Evolutionary conservation across 2,888 invertebrate genomes (phyloP), one percentile per base, ranked within the genome.

Genomic region (Silvanus unidentatus): DNA sequence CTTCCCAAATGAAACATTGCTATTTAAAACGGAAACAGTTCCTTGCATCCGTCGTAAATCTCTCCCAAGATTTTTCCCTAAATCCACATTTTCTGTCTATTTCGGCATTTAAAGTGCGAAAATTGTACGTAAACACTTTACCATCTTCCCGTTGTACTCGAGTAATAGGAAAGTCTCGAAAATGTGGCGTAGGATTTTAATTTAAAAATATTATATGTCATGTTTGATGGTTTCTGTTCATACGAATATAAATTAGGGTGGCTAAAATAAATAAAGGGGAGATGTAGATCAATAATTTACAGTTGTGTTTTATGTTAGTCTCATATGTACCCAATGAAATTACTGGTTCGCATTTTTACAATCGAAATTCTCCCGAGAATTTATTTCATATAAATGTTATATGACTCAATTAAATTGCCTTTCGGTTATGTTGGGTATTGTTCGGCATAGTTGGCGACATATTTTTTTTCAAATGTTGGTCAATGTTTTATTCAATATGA

Each of bases 201-300:
- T 32, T 32, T 32, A 5, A 32, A 32, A 12, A 32, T 12, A 32
- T 22, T 22, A 22, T 22, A 22, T 22, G 22, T 32, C 32, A 32
- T 32, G 13, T 12, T 32, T 32, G 32, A 32, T 32, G 32, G 32
- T 32, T 32, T 32, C 32, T 32, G 32, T 32, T 32, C 32, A 32
- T 32, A 32, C 32, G 37, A 63, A 65, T 66, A 67, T 68, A 68
- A 68, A 68, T 68, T 66, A 66, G 69, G 69, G 69, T 66, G 65
- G 65, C 65, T 64, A 69, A 68, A 69, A 68, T 68, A 69, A 69
- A 69, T 69, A 69, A 68, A 69, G 65, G 66, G 69, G 69, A 65
- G 63, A 62, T 55, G 43, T 55, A 64, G 65, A 69, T 69, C 69
- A 66, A 69, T 69, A 69, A 68, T 69, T 68, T 68, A 69, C 65